Base-by-base conservation (phyloP, 2,113 vertebrate species). In the Leucosticte australis region DNA sequence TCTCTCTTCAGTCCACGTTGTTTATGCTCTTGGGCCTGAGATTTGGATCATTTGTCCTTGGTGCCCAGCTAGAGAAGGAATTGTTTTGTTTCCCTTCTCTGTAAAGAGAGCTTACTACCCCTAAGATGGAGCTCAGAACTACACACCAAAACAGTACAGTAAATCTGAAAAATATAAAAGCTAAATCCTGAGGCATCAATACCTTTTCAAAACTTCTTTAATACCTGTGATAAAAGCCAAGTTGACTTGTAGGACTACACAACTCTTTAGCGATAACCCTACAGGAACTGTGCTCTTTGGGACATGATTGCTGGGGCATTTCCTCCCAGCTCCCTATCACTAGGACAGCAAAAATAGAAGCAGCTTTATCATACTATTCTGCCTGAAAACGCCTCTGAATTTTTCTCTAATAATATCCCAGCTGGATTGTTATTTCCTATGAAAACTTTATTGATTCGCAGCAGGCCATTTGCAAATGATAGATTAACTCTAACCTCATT, bases 401-500 rank as follows among this genome's bases (percentile, higher is more conserved):
- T 95, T 83, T 91, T 89, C 41, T 80, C 44, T 86, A 78, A 73
- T 78, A 96, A 84, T 85, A 76, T 87, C 87, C 49, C 90, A 88
- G 60, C 59, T 87, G 70, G 84, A 67, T 80, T 90, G 59, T 92
- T 93, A 85, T 95, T 95, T 78, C 53, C 90, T 85, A 67, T 74
- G 74, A 71, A 94, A 97, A 90, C 47, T 94, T 89, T 79, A 95
- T 90, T 89, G 94, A 94, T 71, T 95, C 56, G 8, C 83, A 94
- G 89, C 52, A 91, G 91, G 78, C 68, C 60, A 69, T 95, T 92
- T 95, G 53, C 33, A 95, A 95, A 89, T 93, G 86, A 95, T 83
- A 93, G 81, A 93, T 95, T 95, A 89, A 91, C 77, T 92, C 69
- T 78, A 83, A 90, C 65, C 57, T 91, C 87, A 93, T 96, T 96